These are phyloP conservation scores for Labeo catla DNA, from an alignment of 2,113 vertebrate genomes.

Conservation along the genomic window DNA sequence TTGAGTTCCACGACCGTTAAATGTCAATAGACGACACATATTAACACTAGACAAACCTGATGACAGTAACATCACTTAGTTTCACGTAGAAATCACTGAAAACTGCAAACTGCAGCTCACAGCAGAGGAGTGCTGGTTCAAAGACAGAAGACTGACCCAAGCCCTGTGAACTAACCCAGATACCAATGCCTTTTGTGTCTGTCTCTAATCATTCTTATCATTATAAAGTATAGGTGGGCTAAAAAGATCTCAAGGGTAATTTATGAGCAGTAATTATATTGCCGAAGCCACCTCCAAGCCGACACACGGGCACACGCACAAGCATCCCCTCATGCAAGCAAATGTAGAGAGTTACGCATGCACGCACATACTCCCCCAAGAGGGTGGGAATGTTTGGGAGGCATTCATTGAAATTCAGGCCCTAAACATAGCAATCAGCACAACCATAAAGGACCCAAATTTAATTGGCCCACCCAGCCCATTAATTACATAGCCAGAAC, in stretches of 20 bases:
- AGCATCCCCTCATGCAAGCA: constrained; percentile 52
- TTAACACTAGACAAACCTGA: not conserved
- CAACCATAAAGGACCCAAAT: constrained; percentile 71
- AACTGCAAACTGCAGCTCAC: not conserved
- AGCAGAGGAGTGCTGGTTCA: not conserved
- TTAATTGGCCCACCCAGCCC: constrained; percentile 76
- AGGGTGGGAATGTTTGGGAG: constrained; percentile 61
- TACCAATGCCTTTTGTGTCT: constrained; percentile 10
- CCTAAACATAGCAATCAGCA: constrained; percentile 77
- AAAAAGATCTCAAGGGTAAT: constrained; percentile 49
- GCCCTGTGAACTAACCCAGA: constrained; percentile 3
- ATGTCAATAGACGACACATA: not conserved
- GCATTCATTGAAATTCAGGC: constrained; percentile 64
- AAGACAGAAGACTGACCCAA: constrained; percentile 13
- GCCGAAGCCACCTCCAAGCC: constrained; percentile 8
- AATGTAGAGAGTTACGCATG: constrained; percentile 45
- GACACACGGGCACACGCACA: constrained; percentile 49
- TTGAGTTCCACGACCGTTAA: not conserved
- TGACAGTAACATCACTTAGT: not conserved
- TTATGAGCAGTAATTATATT: constrained; percentile 55
- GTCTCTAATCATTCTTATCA: constrained; percentile 33
- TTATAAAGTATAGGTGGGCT: constrained; percentile 46
- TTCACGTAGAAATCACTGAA: not conserved
- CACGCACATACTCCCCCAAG: constrained; percentile 47
- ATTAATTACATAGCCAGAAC: constrained; percentile 74